Evolutionary conservation across 2,113 vertebrate species (phyloP).

Genomic region (Clarias magur): DNA sequence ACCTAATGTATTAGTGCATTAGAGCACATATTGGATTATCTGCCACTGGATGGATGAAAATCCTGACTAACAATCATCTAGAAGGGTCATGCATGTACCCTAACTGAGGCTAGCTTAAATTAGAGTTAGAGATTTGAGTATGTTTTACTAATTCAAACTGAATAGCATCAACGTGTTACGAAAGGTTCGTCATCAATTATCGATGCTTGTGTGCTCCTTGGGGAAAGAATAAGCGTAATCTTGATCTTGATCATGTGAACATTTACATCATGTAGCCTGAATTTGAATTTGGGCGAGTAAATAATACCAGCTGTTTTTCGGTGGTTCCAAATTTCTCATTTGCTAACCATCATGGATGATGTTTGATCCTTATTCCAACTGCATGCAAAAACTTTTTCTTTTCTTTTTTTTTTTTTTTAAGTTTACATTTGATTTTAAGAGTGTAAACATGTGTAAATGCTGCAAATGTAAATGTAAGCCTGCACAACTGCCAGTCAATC

Average conservation of each 20-base stretch:
- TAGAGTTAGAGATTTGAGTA: background rate
- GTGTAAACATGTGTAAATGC: background rate
- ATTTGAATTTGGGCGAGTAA: background rate
- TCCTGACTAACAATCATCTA: background rate
- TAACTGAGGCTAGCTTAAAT: background rate
- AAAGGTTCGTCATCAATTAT: background rate
- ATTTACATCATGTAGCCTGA: background rate
- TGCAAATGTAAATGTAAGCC: background rate
- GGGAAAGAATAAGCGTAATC: background rate
- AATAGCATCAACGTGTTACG: background rate
- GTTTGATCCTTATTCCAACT: background rate
- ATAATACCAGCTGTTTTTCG: background rate
- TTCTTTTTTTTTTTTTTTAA: too few relatives aligned
- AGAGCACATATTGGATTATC: background rate
- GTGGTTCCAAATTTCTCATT: background rate
- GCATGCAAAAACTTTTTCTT: background rate
- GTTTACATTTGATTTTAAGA: background rate
- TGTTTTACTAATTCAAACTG: background rate
- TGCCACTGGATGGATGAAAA: background rate
- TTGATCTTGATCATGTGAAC: background rate
- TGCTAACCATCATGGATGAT: background rate
- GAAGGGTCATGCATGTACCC: background rate
- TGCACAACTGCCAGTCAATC: background rate
- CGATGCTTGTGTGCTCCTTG: background rate
- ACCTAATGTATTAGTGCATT: background rate